Conservation (phyloP, 2,797 vertebrate genomes). For the Ataeniobius toweri region DNA sequence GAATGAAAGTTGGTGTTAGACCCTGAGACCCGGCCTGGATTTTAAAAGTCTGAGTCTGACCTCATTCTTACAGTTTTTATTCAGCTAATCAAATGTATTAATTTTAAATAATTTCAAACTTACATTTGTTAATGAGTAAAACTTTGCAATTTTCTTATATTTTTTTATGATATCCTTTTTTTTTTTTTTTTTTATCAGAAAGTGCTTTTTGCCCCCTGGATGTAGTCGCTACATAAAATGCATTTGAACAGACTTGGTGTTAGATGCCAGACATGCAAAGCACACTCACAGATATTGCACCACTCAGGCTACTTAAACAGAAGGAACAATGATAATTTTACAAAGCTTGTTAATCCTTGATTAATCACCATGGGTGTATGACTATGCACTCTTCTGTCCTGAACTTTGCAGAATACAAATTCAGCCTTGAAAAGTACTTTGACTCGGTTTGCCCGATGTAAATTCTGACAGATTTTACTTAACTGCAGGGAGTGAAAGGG, state of each 20-base stretch:
- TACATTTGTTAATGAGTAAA: too few relatives aligned
- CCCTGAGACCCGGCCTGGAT: too few relatives aligned
- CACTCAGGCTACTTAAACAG: conserved; percentile 46
- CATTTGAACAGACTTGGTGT: not conserved
- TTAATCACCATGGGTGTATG: conserved; percentile 58
- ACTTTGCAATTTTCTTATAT: too few relatives aligned
- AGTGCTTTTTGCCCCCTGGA: not conserved
- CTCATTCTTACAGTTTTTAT: too few relatives aligned
- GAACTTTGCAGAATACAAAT: conserved; percentile 33
- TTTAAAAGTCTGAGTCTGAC: too few relatives aligned
- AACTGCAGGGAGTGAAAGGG: conserved; percentile 79
- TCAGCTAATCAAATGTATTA: too few relatives aligned
- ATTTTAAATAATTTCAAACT: too few relatives aligned
- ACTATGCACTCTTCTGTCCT: conserved; percentile 48
- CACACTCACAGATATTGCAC: conserved; percentile 17
- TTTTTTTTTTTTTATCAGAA: not conserved
- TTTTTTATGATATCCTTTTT: too few relatives aligned
- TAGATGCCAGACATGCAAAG: conserved; percentile 13
- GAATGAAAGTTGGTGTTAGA: too few relatives aligned
- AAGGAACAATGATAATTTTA: conserved; percentile 55
- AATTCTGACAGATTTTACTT: conserved; percentile 30
- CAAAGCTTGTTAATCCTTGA: conserved; percentile 67
- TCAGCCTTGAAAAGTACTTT: conserved; percentile 7
- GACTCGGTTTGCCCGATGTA: conserved; percentile 7
- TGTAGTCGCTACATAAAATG: not conserved